Evolutionary conservation across 1,140 invertebrate genomes (phyloP).

Genomic region (Melitaea cinxia): DNA sequence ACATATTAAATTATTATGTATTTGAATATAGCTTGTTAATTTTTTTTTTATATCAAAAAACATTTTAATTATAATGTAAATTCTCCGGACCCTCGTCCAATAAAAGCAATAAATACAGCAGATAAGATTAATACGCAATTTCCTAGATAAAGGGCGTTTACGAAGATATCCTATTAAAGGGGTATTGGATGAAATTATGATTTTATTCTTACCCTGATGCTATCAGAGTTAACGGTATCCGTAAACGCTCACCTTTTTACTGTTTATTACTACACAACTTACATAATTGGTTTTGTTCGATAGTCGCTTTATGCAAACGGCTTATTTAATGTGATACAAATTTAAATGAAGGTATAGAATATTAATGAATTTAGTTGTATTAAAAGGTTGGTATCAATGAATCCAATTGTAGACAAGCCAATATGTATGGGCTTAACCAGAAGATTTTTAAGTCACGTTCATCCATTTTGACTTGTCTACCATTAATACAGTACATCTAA

Average conservation of each 20-base stretch:
- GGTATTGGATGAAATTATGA: slow-evolving; percentile 31
- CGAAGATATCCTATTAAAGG: slow-evolving; percentile 21
- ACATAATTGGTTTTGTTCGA: slow-evolving; percentile 20
- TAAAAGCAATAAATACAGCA: slow-evolving; percentile 8
- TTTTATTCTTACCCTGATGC: slow-evolving; percentile 30
- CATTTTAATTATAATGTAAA: not conserved
- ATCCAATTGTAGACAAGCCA: not conserved
- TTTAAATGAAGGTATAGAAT: not conserved
- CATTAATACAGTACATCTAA: too few species aligned
- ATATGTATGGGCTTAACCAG: too few species aligned
- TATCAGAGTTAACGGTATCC: slow-evolving; percentile 17
- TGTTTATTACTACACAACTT: slow-evolving; percentile 24
- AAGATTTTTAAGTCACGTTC: too few species aligned
- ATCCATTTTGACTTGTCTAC: too few species aligned
- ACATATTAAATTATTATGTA: too few species aligned
- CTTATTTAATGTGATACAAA: slow-evolving; percentile 8
- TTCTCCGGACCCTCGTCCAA: not conserved
- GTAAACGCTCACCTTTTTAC: slow-evolving; percentile 28
- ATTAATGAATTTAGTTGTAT: not conserved
- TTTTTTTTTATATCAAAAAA: too few species aligned
- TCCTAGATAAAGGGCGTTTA: slow-evolving; percentile 20
- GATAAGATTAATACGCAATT: slow-evolving; percentile 24
- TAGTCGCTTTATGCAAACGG: slow-evolving; percentile 19
- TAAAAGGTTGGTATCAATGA: not conserved
- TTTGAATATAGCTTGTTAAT: too few species aligned